Percentiles rank a stretch among this genome's conserved stretches.
Conservation (phyloP, 2,113 vertebrate genomes). For the Elephantulus edwardii region DNA sequence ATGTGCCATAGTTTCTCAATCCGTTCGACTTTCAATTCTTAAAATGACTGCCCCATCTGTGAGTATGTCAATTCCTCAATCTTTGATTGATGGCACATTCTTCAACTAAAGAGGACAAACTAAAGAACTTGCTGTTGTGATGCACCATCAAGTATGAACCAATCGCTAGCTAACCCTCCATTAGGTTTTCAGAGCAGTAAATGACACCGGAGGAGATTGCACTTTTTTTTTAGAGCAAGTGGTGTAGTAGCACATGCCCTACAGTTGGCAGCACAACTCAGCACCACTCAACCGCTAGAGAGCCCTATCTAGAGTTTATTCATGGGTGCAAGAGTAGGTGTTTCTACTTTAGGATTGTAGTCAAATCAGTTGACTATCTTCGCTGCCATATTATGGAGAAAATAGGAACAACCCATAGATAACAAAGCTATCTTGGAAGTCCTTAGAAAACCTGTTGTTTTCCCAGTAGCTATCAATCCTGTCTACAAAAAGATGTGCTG, state of each 20-base stretch:
- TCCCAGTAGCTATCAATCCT: neutral
- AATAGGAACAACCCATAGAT: neutral
- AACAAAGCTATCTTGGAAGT: neutral
- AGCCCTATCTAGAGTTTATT: too few relatives aligned
- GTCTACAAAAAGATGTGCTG: neutral
- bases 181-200: too few relatives aligned
- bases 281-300: too few relatives aligned
- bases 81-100: neutral
- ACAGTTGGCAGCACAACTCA: too few relatives aligned
- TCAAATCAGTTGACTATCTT: neutral
- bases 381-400: neutral
- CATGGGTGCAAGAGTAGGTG: neutral
- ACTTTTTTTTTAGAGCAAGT: too few relatives aligned
- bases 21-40: neutral
- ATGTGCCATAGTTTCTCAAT: too few relatives aligned
- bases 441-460: conserved; percentile 2
- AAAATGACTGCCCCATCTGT: neutral
- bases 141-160: too few relatives aligned
- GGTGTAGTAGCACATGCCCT: too few relatives aligned
- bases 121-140: neutral
- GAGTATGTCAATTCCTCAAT: neutral
- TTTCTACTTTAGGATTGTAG: conserved; percentile 35
- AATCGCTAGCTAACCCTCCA: too few relatives aligned
- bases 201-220: too few relatives aligned
- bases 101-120: neutral